Conservation (phyloP, 2,797 vertebrate genomes). For the Gouania willdenowi region DNA sequence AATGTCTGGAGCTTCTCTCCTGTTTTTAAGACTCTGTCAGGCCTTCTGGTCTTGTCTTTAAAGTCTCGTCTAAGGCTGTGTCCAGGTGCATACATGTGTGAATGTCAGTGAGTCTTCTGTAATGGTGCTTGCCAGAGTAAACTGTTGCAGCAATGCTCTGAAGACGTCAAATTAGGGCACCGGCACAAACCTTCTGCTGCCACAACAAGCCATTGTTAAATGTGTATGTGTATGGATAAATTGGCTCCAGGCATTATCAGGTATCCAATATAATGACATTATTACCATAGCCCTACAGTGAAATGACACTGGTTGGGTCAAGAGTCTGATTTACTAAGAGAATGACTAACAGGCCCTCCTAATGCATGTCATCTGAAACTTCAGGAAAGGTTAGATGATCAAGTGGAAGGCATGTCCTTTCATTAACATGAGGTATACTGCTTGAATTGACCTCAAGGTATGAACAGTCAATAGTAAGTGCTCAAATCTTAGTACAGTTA, state of each 20-base stretch:
- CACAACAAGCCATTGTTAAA: neutral
- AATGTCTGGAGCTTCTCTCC: conserved; percentile 52
- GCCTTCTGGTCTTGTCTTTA: conserved; percentile 38
- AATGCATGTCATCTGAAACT: conserved; percentile 19
- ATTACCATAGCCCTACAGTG: conserved; percentile 4
- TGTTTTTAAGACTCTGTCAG: conserved; percentile 32
- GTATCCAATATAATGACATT: conserved; percentile 20
- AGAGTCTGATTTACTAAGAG: conserved; percentile 35
- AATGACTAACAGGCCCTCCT: conserved; percentile 5
- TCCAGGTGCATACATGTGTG: neutral
- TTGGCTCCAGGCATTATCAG: conserved; percentile 6
- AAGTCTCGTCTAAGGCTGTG: conserved; percentile 40
- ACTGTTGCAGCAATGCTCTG: conserved; percentile 5
- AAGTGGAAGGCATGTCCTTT: conserved; percentile 10
- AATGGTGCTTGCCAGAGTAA: conserved; percentile 23
- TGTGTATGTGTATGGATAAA: neutral
- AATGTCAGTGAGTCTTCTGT: conserved; percentile 15
- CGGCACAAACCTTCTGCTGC: conserved; percentile 6
- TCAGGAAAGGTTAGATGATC: conserved; percentile 9
- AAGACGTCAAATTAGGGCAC: conserved; percentile 34
- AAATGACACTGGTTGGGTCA: conserved; percentile 32
- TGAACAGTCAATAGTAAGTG: too few species aligned
- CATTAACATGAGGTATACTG: too few species aligned
- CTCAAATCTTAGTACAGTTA: too few species aligned
- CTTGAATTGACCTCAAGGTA: too few species aligned